Conservation (phyloP, 2,888 invertebrate genomes). For the Leistus spinibarbis region DNA sequence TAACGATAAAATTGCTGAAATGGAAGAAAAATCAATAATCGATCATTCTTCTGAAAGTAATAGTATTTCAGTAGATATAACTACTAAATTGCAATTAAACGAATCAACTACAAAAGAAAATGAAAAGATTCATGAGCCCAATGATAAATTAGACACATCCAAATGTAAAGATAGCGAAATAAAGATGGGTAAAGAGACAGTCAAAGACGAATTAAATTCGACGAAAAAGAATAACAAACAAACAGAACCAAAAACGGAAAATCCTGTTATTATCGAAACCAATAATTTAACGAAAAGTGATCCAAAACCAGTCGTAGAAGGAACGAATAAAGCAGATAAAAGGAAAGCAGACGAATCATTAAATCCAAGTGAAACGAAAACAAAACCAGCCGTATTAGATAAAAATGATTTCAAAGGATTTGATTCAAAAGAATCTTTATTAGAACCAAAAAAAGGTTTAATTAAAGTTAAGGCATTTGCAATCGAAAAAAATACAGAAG, state of each 20-base stretch:
- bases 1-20: neutral
- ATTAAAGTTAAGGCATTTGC: neutral
- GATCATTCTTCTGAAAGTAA: neutral
- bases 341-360: slow-evolving; percentile 14
- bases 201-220: slow-evolving; percentile 9
- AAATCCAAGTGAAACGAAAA: neutral
- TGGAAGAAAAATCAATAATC: neutral
- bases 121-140: neutral
- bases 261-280: neutral
- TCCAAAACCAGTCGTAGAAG: neutral
- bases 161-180: slow-evolving; percentile 22
- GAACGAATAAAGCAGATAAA: slow-evolving; percentile 32
- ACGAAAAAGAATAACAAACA: slow-evolving; percentile 1
- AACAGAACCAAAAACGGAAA: neutral
- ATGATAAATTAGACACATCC: neutral
- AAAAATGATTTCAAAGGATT: neutral
- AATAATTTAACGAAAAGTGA: neutral
- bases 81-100: neutral
- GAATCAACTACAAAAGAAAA: neutral
- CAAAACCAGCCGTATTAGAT: neutral
- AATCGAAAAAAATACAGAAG: neutral
- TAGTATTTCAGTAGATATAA: neutral
- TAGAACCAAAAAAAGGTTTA: neutral
- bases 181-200: slow-evolving; percentile 15
- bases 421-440: neutral